Base-by-base conservation (phyloP, 2,888 invertebrate species). In the Papilio demoleus region DNA sequence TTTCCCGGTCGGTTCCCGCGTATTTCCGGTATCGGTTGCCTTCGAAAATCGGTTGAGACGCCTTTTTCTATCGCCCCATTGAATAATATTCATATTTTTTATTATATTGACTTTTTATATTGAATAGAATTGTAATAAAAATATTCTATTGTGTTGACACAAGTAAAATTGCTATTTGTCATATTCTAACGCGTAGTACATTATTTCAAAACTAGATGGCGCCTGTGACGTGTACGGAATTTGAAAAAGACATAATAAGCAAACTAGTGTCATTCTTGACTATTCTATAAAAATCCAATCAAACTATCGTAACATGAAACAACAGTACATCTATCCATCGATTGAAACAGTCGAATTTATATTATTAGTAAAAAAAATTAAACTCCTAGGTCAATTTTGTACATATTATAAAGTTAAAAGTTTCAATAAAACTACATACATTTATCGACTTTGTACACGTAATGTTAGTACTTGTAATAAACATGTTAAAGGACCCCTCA, bases 1-100 rank as follows among this genome's bases (percentile, higher is more conserved):
- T 92, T 92, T 92, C 91, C 87, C 90, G 91, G 88, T 90, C 88
- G 89, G 89, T 85, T 88, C 83, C 88, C 88, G 88, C 86, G 84
- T 86, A 82, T 82, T 83, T 87, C 85, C 85, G 88, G 79, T 84
- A 85, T 86, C 84, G 84, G 86, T 81, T 42, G 78, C 84, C 84
- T 85, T 85, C 86, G 88, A 87, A 87, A 88, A 90, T 89, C 87
- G 87, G 87, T 85, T 85, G 86, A 85, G 24, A 74, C 71, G 70
- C 70, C 70, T 72, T 70, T 71, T 61, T 65, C 56, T 56, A 67
- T 73, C 75, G 73, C 75, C 72, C 71, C 75, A 76, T 78, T 75
- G 77, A 75, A 72, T 65, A 77, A 80, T 78, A 77, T 79, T 84
- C 84, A 86, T 85, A 86, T 86, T 86, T 84, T 78, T 83, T 87